Conservation (phyloP, 2,888 invertebrate species). For the Drosophila incognita region DNA sequence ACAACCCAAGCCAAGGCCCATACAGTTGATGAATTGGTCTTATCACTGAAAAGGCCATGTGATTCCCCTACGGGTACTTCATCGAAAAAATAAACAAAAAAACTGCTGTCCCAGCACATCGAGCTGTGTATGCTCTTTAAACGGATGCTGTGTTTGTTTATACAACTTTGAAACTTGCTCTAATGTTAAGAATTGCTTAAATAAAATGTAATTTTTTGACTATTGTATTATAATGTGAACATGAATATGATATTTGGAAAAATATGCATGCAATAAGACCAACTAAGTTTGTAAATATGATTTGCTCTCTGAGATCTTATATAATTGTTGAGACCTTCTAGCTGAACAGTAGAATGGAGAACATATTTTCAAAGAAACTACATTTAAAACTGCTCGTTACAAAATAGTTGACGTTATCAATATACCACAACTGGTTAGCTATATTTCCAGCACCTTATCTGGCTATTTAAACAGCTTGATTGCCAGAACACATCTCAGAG, state of each 20-base stretch:
- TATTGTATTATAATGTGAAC: neutral
- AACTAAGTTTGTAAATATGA: neutral
- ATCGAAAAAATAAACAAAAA: conserved; percentile 21
- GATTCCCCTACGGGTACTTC: conserved; percentile 56
- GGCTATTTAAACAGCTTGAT: conserved; percentile 42
- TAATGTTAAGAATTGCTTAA: neutral
- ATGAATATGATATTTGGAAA: neutral
- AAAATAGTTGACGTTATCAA: neutral
- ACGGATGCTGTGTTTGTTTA: neutral
- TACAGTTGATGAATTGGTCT: conserved; percentile 16
- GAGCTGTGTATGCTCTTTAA: conserved; percentile 18
- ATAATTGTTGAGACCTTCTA: neutral
- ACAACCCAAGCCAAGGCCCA: neutral
- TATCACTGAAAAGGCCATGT: conserved; percentile 41
- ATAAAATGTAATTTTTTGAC: neutral
- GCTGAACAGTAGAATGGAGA: neutral
- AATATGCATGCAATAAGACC: neutral
- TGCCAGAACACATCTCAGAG: conserved; percentile 22
- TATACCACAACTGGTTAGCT: neutral
- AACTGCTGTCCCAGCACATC: neutral
- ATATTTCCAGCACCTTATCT: conserved; percentile 17
- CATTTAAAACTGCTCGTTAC: neutral
- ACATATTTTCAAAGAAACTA: neutral
- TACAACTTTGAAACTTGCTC: neutral
- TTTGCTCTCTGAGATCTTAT: neutral